Conservation (phyloP, 2,113 vertebrate genomes). For the Campylomormyrus tamandua region DNA sequence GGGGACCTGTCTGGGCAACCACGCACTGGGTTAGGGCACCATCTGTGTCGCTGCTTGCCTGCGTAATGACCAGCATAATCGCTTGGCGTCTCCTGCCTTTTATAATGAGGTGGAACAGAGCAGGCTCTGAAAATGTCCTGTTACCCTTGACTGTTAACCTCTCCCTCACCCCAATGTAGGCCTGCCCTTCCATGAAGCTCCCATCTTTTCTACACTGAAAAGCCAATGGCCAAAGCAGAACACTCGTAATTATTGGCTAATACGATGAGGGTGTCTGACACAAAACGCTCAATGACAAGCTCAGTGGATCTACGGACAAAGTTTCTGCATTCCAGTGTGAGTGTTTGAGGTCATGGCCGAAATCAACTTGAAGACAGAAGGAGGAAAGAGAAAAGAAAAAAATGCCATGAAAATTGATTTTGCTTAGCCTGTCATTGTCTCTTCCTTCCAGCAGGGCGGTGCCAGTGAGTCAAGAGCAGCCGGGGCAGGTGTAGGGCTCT, state of each 20-base stretch:
- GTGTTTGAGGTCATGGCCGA: conserved; percentile 53
- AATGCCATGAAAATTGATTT: conserved; percentile 45
- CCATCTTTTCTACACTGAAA: not conserved
- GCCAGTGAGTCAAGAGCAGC: conserved; percentile 61
- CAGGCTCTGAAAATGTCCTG: not conserved
- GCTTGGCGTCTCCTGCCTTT: not conserved
- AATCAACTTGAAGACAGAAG: conserved; percentile 31
- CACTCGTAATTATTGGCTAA: not conserved
- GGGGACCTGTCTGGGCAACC: not conserved
- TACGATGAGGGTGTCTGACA: not conserved
- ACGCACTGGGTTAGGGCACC: not conserved
- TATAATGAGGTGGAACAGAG: not conserved
- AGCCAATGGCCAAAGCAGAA: not conserved
- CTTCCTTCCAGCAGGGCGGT: conserved; percentile 60
- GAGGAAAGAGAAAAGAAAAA: conserved; percentile 20
- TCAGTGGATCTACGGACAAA: not conserved
- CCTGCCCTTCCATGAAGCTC: not conserved
- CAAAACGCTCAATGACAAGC: not conserved
- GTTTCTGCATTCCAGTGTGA: not conserved
- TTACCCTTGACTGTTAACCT: not conserved
- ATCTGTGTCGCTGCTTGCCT: not conserved
- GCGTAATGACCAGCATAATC: not conserved
- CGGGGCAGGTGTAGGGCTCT: conserved; percentile 53
- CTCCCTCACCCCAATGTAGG: not conserved
- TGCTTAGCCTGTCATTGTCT: conserved; percentile 66